Evolutionary conservation across 2,888 invertebrate species (phyloP).

Genomic region (Miltochrista miniata): DNA sequence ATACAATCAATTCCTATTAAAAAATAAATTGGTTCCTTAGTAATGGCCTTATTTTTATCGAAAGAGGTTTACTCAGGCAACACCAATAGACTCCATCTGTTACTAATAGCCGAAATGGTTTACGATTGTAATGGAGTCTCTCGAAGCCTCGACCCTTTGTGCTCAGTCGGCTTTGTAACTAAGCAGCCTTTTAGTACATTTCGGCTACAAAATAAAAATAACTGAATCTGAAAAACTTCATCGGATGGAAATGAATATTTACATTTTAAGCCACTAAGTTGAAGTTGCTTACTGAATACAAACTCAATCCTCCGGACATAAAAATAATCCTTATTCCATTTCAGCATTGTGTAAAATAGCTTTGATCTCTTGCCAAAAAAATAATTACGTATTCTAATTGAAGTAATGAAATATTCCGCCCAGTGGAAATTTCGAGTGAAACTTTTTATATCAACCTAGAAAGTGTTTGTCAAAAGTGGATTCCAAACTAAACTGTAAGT

Average conservation of each 20-base stretch:
- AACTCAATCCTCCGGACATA: slow-evolving; percentile 7
- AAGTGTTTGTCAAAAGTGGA: no score
- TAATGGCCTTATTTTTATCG: no score
- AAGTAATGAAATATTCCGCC: slow-evolving; percentile 1
- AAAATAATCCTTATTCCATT: slow-evolving; percentile 12
- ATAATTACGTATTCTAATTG: slow-evolving; percentile 2
- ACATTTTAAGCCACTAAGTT: not conserved
- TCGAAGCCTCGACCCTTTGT: slow-evolving; percentile 24
- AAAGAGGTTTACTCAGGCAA: not conserved
- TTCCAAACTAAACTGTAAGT: no score
- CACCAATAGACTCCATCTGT: slow-evolving; percentile 18
- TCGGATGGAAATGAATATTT: slow-evolving; percentile 4
- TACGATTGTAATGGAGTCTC: slow-evolving; percentile 34
- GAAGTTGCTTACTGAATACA: slow-evolving; percentile 4
- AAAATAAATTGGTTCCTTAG: no score
- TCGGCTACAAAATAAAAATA: slow-evolving; percentile 20
- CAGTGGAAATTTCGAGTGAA: not conserved
- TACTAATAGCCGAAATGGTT: slow-evolving; percentile 35
- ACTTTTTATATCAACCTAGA: not conserved
- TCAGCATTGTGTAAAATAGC: slow-evolving; percentile 2
- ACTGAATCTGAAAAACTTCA: slow-evolving; percentile 1
- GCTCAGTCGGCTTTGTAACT: slow-evolving; percentile 23
- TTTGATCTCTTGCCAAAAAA: slow-evolving; percentile 2
- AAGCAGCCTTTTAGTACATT: slow-evolving; percentile 19
- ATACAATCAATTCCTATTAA: no score